Percentiles rank a stretch among this genome's conserved stretches.
phyloP scores from a whole-genome alignment of 2,888 invertebrate species.

The Hypomecis atomaria region DNA sequence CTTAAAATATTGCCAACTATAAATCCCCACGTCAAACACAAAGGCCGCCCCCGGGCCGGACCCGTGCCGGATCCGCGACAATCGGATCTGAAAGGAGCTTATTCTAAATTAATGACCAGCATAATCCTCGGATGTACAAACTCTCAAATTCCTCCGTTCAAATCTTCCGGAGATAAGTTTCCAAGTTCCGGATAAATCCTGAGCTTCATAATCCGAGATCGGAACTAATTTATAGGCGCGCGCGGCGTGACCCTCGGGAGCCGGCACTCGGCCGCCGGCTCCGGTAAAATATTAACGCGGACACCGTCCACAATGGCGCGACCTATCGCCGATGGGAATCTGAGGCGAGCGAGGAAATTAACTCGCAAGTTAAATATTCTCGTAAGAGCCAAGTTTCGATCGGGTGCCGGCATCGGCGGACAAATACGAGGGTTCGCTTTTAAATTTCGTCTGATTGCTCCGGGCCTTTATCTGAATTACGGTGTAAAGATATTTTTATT shows the following conservation, averaged over 20 bases:
- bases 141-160: constrained; percentile 44
- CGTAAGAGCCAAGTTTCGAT: constrained; percentile 34
- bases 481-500: neutral
- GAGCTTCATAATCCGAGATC: constrained; percentile 48
- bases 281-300: constrained; percentile 57
- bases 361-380: constrained; percentile 42
- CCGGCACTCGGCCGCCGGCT: neutral
- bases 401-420: constrained; percentile 11
- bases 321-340: constrained; percentile 53
- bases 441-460: constrained; percentile 24
- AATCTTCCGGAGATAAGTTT: constrained; percentile 49
- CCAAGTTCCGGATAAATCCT: constrained; percentile 46
- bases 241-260: constrained; percentile 50
- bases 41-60: constrained; percentile 28
- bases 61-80: constrained; percentile 31
- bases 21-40: constrained; percentile 44
- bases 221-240: constrained; percentile 46
- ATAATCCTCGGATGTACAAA: constrained; percentile 49
- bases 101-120: constrained; percentile 51
- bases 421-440: constrained; percentile 14
- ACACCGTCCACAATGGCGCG: constrained; percentile 49
- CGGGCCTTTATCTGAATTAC: neutral
- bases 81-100: constrained; percentile 49
- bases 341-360: constrained; percentile 40
- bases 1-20: constrained; percentile 46